These are phyloP conservation scores for Phaethornis superciliosus DNA, from an alignment of 2,113 vertebrate genomes.

Conservation along the genomic window DNA sequence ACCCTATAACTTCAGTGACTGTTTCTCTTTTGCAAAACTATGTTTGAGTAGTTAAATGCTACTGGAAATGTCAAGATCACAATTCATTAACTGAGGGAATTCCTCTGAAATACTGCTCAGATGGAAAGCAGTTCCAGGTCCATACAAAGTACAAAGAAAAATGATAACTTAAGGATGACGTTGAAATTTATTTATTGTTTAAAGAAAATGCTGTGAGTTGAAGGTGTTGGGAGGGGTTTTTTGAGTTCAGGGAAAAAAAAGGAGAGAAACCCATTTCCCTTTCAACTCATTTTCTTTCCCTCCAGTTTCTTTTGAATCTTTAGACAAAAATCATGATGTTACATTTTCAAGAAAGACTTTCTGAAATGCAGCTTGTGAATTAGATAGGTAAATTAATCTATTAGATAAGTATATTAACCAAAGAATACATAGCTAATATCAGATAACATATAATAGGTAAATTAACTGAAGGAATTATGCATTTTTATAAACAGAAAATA, in stretches of 20 bases:
- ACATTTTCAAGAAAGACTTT: background rate
- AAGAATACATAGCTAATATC: background rate
- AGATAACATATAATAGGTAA: too few species aligned
- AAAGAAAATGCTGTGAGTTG: background rate
- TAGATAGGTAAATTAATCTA: background rate
- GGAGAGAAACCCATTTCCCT: background rate
- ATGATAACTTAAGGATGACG: background rate
- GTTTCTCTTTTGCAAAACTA: background rate
- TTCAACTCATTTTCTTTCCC: rapidly evolving
- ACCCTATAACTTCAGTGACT: background rate
- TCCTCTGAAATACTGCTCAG: background rate
- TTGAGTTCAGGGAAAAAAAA: rapidly evolving
- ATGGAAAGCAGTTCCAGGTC: background rate
- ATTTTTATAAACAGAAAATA: background rate
- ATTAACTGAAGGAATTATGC: background rate
- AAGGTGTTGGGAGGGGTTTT: background rate
- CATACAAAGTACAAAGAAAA: background rate
- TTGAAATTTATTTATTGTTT: background rate
- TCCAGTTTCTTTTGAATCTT: background rate
- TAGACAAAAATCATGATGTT: background rate
- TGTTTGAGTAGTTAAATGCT: background rate
- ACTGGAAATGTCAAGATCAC: background rate
- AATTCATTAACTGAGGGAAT: background rate
- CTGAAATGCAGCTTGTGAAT: background rate
- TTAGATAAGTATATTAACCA: background rate